A percentile compares a stretch with the other conserved stretches of the same genome.
These are phyloP conservation scores for Muscicapa comitata DNA, from an alignment of 2,797 vertebrate species.

Conservation along the genomic window DNA sequence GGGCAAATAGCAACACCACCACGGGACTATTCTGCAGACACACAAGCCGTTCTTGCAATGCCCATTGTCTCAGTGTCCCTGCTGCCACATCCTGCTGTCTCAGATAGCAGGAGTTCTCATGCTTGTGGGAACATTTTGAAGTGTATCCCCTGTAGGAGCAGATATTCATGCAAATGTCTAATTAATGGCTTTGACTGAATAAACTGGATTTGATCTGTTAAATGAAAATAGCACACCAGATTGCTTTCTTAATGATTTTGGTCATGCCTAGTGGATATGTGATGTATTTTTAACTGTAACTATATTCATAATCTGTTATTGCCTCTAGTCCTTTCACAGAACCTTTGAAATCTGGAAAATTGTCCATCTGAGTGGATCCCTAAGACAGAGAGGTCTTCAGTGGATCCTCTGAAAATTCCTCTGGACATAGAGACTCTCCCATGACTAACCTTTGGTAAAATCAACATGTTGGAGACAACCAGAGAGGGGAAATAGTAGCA, in stretches of 20 bases:
- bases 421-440: background rate
- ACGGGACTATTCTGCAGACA: rapidly evolving
- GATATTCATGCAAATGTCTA: background rate
- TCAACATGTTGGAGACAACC: background rate
- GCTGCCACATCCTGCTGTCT: background rate
- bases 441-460: background rate
- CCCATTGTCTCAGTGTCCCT: background rate
- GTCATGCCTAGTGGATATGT: background rate
- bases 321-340: background rate
- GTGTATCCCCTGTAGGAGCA: background rate
- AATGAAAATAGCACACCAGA: conserved; percentile 1
- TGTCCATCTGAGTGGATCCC: background rate
- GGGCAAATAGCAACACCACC: background rate
- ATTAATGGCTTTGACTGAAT: background rate
- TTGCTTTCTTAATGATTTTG: conserved; percentile 14
- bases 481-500: background rate
- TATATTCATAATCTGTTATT: background rate
- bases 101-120: background rate
- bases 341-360: background rate
- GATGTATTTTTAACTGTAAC: background rate
- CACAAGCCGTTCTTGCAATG: rapidly evolving
- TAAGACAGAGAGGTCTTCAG: background rate
- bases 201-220: conserved; percentile 29
- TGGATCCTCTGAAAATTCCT: background rate
- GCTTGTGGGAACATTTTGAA: background rate